Conservation (phyloP, 1,140 invertebrate genomes). For the Drosophila equinoxialis region DNA sequence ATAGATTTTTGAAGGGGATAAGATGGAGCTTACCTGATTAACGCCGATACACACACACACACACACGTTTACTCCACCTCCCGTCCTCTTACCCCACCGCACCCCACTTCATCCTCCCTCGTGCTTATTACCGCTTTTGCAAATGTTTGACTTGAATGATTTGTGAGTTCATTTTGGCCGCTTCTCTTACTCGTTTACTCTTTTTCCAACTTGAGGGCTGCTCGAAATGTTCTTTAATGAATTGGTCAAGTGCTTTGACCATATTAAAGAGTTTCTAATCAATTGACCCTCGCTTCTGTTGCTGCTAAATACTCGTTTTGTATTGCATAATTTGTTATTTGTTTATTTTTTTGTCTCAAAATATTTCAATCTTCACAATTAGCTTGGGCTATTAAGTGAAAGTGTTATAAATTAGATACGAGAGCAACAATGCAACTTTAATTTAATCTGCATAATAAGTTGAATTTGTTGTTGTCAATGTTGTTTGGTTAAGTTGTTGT, state of each 20-base stretch:
- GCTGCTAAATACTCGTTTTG: slow-evolving; percentile 15
- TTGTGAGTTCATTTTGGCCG: slow-evolving; percentile 42
- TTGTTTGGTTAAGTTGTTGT: slow-evolving; percentile 25
- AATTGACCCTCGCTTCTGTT: slow-evolving; percentile 7
- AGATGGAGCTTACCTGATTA: slow-evolving; percentile 37
- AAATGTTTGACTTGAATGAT: slow-evolving; percentile 32
- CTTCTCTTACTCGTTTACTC: background rate
- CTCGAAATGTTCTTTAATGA: background rate
- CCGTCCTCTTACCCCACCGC: background rate
- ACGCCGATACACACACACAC: slow-evolving; percentile 31
- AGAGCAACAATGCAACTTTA: slow-evolving; percentile 37
- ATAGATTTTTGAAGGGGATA: slow-evolving; percentile 18
- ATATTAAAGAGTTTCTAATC: background rate
- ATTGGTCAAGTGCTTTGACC: background rate
- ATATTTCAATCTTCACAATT: slow-evolving; percentile 61
- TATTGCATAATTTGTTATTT: slow-evolving; percentile 6
- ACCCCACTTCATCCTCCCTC: background rate
- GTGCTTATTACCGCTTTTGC: background rate
- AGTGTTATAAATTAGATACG: slow-evolving; percentile 71
- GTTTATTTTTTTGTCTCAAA: background rate
- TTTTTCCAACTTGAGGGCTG: background rate
- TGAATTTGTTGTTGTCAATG: slow-evolving; percentile 16
- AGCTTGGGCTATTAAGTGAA: slow-evolving; percentile 68
- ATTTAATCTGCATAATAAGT: slow-evolving; percentile 48
- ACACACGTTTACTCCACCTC: slow-evolving; percentile 22